Base-by-base conservation (phyloP, 2,113 vertebrate genomes). In the Chitala chitala region DNA sequence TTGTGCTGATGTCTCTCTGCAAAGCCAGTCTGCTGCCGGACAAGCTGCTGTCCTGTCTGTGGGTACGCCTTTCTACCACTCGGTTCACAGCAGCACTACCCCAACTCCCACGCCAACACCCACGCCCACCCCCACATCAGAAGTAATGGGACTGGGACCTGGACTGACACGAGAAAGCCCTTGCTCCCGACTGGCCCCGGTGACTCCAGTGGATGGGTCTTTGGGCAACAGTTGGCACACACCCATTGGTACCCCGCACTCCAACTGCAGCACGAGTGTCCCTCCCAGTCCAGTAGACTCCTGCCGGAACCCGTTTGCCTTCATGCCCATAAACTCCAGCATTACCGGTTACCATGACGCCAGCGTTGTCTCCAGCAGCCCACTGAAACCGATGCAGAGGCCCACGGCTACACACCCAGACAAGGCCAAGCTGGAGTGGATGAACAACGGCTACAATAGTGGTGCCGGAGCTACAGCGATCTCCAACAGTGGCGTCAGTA, bases 321-420 rank as follows among this genome's bases (percentile, higher is more conserved):
- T 98, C 73, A 98, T 95, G 6, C 97, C 97, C 29, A 99, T 99
- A 83, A 99, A 93, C 87, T 96, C 97, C 76, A 98, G 92, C 48
- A 82, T 89, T 53, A 94, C 94, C 72, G 92, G 93, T 2, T 98
- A 96, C 83, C 94, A 95, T 0, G 96, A 98, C 8, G 92, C 93
- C 84, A 96, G 90, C 87, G 91, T 93, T 10, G 87, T 98, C 74
- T 98, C 96, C 0, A 92, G 92, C 76, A 98, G 96, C 74, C 96
- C 96, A 0, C 94, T 98, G 64, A 99, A 99, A 81, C 97, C 96
- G 0, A 98, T 98, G 96, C 96, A 98, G 84, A 92, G 97, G 79
- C 97, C 97, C 2, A 98, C 90, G 92, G 97, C 96, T 71, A 99
- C 97, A 10, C 96, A 98, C 77, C 97, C 97, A 0, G 95, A 98